These are phyloP conservation scores for Archegozetes longisetosus DNA, from an alignment of 1,140 invertebrate species.

Conservation along the genomic window DNA sequence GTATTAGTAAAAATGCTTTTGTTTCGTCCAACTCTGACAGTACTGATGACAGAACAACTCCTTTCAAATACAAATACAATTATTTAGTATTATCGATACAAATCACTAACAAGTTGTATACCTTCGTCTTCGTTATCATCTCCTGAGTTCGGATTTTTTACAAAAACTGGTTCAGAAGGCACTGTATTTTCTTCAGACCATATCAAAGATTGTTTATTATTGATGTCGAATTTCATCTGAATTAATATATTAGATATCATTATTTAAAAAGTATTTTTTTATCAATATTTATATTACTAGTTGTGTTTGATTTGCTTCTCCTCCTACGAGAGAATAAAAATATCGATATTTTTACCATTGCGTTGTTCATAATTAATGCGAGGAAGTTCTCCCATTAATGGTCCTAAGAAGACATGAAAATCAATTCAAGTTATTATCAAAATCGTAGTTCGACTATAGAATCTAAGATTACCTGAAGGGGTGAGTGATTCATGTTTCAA, in stretches of 20 bases:
- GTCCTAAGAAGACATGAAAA: neutral
- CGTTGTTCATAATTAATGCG: constrained; percentile 51
- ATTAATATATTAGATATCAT: neutral
- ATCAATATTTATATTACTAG: constrained; percentile 1
- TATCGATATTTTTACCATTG: constrained; percentile 54
- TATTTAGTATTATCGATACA: too few species aligned
- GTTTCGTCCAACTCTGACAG: too few species aligned
- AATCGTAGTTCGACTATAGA: neutral
- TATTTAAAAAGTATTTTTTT: neutral
- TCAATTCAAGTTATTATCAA: neutral
- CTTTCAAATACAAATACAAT: too few species aligned
- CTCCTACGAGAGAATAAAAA: constrained; percentile 63
- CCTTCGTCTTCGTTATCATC: constrained; percentile 32
- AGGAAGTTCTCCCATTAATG: constrained; percentile 44
- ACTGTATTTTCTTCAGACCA: constrained; percentile 56
- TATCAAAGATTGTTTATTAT: constrained; percentile 39
- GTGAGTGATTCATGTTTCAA: constrained; percentile 11
- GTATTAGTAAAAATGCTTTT: too few species aligned
- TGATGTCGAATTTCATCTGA: constrained; percentile 24
- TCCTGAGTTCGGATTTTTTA: constrained; percentile 41
- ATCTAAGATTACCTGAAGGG: neutral
- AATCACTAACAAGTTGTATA: too few species aligned
- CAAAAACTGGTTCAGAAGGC: constrained; percentile 74
- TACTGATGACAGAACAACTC: too few species aligned
- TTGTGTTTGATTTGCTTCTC: constrained; percentile 4